Evolutionary conservation across 2,797 vertebrate genomes (phyloP), one percentile per base, ranked within the genome.

Genomic region (Brachyalestes nurse): DNA sequence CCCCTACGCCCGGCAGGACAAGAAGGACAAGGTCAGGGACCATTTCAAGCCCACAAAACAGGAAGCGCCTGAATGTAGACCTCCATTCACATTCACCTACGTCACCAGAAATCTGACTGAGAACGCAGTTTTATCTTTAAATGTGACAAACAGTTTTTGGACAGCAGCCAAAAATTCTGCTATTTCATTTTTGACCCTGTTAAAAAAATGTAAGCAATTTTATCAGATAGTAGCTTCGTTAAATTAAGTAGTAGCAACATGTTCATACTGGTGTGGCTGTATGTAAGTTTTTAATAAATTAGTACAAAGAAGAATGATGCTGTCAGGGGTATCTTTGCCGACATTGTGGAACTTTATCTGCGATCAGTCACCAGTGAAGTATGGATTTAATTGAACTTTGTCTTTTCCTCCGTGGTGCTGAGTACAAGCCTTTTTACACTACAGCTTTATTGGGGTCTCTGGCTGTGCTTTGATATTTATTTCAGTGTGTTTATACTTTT

Each of bases 1-100:
- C 65, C 97, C 98, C 0, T 99, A 99, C 0, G 97, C 98, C 19
- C 95, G 97, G 0, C 98, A 99, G 85, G 98, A 99, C 93, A 99
- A 99, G 91, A 99, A 99, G 91, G 97, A 99, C 93, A 99, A 99
- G 96, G 97, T 99, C 23, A 73, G 80, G 23, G 61, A 67, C 25
- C 19, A 17, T 17, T 55, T 14, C 0, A 71, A 23, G 25, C 21
- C 51, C 21, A 6, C 45, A 0, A 51, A 38, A 75, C 19, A 17
- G 61, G 0, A 34, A 60, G 16, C 6, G 55, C 17, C 4, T n/a
- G 55, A 6, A n/a, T n/a, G 55, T 51, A 16, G 49, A 4, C 49
- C 49, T 34, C 34, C 2, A 4, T 34, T 34, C 34, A 28, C 28
- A 28, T 28, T 1, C 3, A 28, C 3, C 28, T 28, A 3, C 28